Evolutionary conservation across 1,140 invertebrate genomes (phyloP).

Genomic region (Caenorhabditis latens): DNA sequence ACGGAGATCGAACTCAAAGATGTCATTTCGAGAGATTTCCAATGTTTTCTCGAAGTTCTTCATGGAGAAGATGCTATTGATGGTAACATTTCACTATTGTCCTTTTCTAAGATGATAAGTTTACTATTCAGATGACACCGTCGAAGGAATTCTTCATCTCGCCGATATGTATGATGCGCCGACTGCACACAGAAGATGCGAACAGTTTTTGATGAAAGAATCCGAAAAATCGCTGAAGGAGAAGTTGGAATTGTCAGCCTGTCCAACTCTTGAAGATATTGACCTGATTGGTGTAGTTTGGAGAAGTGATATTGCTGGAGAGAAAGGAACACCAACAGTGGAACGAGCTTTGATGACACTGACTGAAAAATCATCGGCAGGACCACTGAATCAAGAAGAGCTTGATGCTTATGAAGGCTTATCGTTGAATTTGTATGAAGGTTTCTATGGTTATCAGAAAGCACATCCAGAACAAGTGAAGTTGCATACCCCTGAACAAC

Average conservation of each 20-base stretch:
- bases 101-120: background rate
- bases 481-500: background rate
- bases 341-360: no score
- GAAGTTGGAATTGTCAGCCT: no score
- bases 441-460: conserved; percentile 61
- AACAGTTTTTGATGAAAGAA: background rate
- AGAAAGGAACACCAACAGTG: no score
- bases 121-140: background rate
- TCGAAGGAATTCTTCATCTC: background rate
- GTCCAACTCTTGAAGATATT: no score
- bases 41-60: background rate
- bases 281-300: no score
- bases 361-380: no score
- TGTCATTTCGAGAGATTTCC: background rate
- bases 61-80: background rate
- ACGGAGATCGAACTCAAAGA: background rate
- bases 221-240: background rate
- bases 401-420: conserved; percentile 68
- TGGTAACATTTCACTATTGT: no score
- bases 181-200: conserved; percentile 13
- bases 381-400: conserved; percentile 68
- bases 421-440: conserved; percentile 68
- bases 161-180: background rate
- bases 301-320: no score
- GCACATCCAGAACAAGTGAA: background rate